Evolutionary conservation across 2,797 vertebrate species (phyloP).

Genomic region (Psittacula derbiana): DNA sequence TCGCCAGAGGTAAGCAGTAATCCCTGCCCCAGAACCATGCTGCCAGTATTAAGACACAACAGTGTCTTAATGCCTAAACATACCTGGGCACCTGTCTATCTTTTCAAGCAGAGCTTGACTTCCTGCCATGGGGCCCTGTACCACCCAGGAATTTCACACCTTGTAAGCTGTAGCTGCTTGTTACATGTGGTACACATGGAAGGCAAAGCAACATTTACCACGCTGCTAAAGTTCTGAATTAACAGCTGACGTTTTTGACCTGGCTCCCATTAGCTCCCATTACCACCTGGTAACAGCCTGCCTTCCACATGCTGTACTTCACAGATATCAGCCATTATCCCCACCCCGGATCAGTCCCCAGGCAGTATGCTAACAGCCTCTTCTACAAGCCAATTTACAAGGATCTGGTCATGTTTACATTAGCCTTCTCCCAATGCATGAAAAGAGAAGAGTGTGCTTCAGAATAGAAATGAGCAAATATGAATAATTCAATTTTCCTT

Average conservation of each 20-base stretch:
- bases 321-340: constrained; percentile 94
- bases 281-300: constrained; percentile 85
- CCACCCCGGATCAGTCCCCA: constrained; percentile 94
- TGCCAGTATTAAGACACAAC: not conserved
- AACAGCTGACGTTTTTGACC: constrained; percentile 83
- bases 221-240: constrained; percentile 70
- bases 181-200: constrained; percentile 55
- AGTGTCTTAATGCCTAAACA: not conserved
- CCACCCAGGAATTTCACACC: constrained; percentile 45
- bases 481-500: constrained; percentile 99
- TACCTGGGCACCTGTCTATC: not conserved
- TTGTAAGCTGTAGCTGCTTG: constrained; percentile 65
- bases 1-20: not conserved
- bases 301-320: constrained; percentile 88
- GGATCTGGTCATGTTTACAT: constrained; percentile 99
- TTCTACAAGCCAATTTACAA: constrained; percentile 99
- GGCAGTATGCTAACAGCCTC: constrained; percentile 99
- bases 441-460: constrained; percentile 89
- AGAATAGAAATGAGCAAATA: constrained; percentile 99
- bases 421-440: constrained; percentile 99
- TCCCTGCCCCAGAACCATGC: not conserved
- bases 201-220: constrained; percentile 46
- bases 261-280: constrained; percentile 83
- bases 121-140: not conserved
- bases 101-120: not conserved